phyloP scores from a whole-genome alignment of 1,140 invertebrate genomes.

The Pseudoatta argentina region DNA sequence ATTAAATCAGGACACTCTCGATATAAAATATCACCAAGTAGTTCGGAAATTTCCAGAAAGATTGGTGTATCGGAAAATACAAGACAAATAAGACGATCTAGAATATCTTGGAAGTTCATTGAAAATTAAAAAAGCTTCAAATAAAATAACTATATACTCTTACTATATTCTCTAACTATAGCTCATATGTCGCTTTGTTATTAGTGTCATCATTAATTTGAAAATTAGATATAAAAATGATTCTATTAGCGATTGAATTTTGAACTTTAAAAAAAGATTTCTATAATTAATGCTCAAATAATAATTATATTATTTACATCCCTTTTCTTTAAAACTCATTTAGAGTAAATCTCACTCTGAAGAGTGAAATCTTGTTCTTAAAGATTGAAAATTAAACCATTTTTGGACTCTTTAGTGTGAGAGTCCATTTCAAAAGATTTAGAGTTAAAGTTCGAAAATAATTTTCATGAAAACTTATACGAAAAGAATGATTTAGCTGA shows the following conservation, averaged over 20 bases:
- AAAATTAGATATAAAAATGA: not conserved
- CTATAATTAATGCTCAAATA: not conserved
- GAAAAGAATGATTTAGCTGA: no score
- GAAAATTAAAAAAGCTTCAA: not conserved
- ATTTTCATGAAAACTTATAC: not conserved
- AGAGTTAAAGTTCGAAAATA: not conserved
- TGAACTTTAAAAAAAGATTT: not conserved
- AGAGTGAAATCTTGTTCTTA: no score
- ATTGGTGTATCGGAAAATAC: conserved; percentile 23
- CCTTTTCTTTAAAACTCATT: no score
- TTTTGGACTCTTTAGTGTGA: no score
- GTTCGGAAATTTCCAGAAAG: conserved; percentile 29
- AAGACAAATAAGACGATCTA: conserved; percentile 14
- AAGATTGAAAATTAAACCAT: no score
- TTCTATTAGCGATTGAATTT: conserved; percentile 4
- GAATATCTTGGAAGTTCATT: conserved; percentile 15
- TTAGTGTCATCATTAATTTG: not conserved
- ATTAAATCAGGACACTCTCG: conserved; percentile 10
- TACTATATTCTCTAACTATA: not conserved
- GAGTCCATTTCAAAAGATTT: no score
- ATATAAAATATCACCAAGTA: conserved; percentile 43
- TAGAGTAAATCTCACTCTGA: no score
- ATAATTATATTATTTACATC: not conserved
- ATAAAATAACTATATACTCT: not conserved
- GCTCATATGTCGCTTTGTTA: not conserved